Evolutionary conservation across 2,797 vertebrate species (phyloP).

Genomic region (Garrulus glandarius): DNA sequence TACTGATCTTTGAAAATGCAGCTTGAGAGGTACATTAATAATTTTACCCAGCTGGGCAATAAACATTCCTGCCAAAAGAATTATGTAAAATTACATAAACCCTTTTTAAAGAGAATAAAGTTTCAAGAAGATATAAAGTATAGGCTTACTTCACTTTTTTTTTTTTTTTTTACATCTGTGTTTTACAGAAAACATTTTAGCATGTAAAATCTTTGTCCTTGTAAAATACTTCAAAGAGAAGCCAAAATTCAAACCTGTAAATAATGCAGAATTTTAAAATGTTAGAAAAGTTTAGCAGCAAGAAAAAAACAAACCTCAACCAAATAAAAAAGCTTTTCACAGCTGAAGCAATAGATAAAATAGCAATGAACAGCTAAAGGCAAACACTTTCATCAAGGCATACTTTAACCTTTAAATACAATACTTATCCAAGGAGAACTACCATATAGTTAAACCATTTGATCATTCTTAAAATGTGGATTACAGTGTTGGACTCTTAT

Average conservation of each 20-base stretch:
- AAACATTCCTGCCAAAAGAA: slow-evolving; percentile 77
- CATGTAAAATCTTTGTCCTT: slow-evolving; percentile 26
- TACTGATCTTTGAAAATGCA: slow-evolving; percentile 65
- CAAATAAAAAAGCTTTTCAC: not conserved
- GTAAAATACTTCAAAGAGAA: slow-evolving; percentile 27
- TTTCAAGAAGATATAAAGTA: slow-evolving; percentile 38
- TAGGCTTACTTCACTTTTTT: not conserved
- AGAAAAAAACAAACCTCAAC: not conserved
- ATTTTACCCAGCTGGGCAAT: slow-evolving; percentile 82
- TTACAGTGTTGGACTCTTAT: not conserved
- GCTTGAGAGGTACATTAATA: slow-evolving; percentile 73
- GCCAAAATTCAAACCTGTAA: slow-evolving; percentile 35
- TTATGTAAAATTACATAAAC: slow-evolving; percentile 77
- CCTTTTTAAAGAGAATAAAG: slow-evolving; percentile 31
- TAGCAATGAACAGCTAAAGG: not conserved
- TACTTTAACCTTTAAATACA: slow-evolving; percentile 5
- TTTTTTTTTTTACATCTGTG: slow-evolving; percentile 1
- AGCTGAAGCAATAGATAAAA: slow-evolving; percentile 15
- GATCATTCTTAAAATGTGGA: not conserved
- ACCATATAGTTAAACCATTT: not conserved
- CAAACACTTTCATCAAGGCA: not conserved
- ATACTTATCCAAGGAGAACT: not conserved
- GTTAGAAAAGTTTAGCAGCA: not conserved
- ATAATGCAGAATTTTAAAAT: not conserved
- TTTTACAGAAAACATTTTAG: slow-evolving; percentile 19